Base-by-base conservation (phyloP, 2,797 vertebrate genomes). In the Danionella dracula region DNA sequence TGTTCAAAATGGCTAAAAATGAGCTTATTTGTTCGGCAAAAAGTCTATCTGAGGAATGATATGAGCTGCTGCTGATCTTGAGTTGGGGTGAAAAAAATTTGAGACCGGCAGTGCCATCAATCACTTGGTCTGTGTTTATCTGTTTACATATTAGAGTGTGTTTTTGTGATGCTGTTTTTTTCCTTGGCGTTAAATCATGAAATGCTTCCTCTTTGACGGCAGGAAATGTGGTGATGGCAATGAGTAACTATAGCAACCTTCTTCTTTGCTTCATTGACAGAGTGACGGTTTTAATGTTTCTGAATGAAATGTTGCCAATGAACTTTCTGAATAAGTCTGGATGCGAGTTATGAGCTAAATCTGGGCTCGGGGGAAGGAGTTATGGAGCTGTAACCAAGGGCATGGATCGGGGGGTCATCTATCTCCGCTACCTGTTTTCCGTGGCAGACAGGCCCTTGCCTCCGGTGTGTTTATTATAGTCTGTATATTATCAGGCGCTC, bases 161-260 rank as follows among this genome's bases (percentile, higher is more conserved):
- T 51, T 56, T 44, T 17, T 44, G 13, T 61, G 66, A 66, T 67
- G 23, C 3, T 27, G 23, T 27, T 27, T 27, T 27, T 6, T 6
- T 6, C 23, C 50, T 44, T 45, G 8, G 44, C 29, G 45, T 3
- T 57, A 57, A 66, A 72, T 61, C 31, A 61, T 21, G 50, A 19
- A 34, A 53, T 55, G 46, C 34, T 60, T 68, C 44, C 20, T 53
- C 54, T 68, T 55, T 68, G 27, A 42, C 17, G 21, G 21, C 17
- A 55, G 48, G 32, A 58, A 27, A 61, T 27, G 37, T 16, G 29
- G 35, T 49, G 64, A 63, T 51, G 67, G 64, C 66, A 70, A 17
- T 37, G 49, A 53, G 66, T 70, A 68, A 67, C 67, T 73, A 73
- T 73, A 62, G 67, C 58, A 70, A 76, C 63, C 48, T 70, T 63